phyloP scores from a whole-genome alignment of 2,113 vertebrate genomes.

The Myrmecobius fasciatus region DNA sequence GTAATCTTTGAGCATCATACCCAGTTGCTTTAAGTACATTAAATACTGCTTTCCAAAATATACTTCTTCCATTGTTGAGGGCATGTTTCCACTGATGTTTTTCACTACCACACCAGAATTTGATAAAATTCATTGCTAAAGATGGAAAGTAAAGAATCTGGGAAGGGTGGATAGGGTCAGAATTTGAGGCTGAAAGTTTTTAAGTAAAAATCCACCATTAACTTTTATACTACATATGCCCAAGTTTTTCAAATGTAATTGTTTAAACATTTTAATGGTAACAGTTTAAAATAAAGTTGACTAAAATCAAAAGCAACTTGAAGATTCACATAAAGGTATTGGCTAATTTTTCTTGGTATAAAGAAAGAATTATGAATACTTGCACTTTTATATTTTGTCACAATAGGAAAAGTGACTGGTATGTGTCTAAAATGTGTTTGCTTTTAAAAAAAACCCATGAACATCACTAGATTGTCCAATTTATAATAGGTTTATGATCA shows the following conservation, averaged over 20 bases:
- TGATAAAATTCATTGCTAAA: background rate
- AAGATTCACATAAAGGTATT: fast-evolving
- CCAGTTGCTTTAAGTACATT: fast-evolving
- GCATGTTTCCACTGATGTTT: fast-evolving
- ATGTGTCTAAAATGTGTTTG: background rate
- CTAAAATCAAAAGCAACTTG: fast-evolving
- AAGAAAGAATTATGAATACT: background rate
- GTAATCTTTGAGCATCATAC: background rate
- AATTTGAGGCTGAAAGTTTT: background rate
- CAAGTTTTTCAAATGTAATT: background rate
- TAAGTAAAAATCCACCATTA: background rate
- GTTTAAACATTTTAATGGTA: background rate
- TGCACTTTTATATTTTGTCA: background rate
- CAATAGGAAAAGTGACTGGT: fast-evolving
- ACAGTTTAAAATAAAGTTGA: background rate
- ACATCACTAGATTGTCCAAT: background rate
- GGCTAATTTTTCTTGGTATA: fast-evolving
- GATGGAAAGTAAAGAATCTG: background rate
- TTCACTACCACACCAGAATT: background rate
- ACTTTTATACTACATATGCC: background rate
- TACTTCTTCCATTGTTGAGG: background rate
- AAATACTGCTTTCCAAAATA: background rate
- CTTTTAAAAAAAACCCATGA: background rate
- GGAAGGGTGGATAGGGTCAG: background rate
- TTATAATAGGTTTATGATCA: constrained; percentile 94